Base-by-base conservation (phyloP, 2,888 invertebrate genomes). In the Synanthedon andrenaeformis region DNA sequence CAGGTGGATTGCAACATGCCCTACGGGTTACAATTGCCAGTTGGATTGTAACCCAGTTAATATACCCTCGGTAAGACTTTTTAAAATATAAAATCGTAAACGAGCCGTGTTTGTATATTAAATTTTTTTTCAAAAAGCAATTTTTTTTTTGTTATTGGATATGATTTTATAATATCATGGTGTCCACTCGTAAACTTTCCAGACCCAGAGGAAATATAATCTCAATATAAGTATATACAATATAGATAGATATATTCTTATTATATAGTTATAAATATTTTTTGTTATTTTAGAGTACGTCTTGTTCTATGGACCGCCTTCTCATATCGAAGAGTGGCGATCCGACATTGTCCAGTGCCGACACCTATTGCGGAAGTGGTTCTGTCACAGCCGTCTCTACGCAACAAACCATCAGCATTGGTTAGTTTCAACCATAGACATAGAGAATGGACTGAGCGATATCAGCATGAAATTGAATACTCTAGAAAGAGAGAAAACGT, bases 301-400 rank as follows among this genome's bases (percentile, higher is more conserved):
- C 72, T 2, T 92, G 91, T 58, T 52, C 55, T 0, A 23, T 65
- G 35, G 91, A 91, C 58, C 76, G 76, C 0, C 53, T 92, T 1
- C 59, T 85, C 14, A 67, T 92, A 49, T 90, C 90, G 2, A 73
- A 63, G 49, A 79, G 69, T 1, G 91, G 91, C 0, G 82, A 89
- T 54, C 56, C 67, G 1, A 64, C 71, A 53, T 65, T 90, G 41
- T 54, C 62, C 0, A 80, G 74, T 52, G 86, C 86, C 0, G 79
- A 87, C 1, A 75, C 67, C 10, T 91, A 89, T 62, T 92, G 92
- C 62, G 91, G 91, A 1, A 58, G 52, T 0, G 89, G 89, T 0
- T 55, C 68, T 0, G 28, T 79, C 0, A 57, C 57, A 2, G 63
- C 57, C 0, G 56, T 63, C 0, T 82, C 84, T 1, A 58, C 52